phyloP scores from a whole-genome alignment of 2,888 invertebrate genomes.

The Thymelicus acteon region DNA sequence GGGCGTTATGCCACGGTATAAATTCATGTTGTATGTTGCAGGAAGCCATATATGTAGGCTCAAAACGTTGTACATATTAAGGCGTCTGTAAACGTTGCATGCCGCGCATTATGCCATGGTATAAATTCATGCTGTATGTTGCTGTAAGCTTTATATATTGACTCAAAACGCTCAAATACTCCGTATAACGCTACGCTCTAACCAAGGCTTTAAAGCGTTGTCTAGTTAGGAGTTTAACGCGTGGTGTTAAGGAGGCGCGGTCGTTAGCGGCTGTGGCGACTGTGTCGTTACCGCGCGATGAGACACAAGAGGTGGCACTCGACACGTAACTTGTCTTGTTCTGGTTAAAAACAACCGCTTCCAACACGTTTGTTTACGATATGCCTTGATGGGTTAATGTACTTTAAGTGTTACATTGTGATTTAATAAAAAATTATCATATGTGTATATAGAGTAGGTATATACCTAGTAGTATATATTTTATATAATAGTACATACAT shows the following conservation, averaged over 20 bases:
- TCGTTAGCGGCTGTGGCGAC: constrained; percentile 41
- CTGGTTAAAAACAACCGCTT: constrained; percentile 19
- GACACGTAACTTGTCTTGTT: constrained; percentile 39
- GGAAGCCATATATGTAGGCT: neutral
- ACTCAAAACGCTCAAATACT: neutral
- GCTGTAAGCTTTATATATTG: neutral
- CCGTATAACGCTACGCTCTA: constrained; percentile 2
- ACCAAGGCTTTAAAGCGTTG: neutral
- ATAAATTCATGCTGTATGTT: neutral
- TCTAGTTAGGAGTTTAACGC: constrained; percentile 25
- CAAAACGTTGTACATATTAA: neutral
- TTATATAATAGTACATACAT: too few relatives aligned
- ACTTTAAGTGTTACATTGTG: neutral
- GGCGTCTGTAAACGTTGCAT: neutral
- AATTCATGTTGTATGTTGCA: neutral
- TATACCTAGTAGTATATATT: too few relatives aligned
- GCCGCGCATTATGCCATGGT: neutral
- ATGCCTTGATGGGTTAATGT: constrained; percentile 1
- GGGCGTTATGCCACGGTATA: neutral
- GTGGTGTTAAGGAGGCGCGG: constrained; percentile 32
- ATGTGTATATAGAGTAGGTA: too few relatives aligned
- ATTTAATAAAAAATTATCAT: too few relatives aligned
- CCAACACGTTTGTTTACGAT: constrained; percentile 27
- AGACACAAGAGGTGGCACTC: constrained; percentile 36
- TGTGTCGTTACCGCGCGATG: constrained; percentile 45